phyloP scores from a whole-genome alignment of 64 coral and sea anemone genomes.

The Astreopora myriophthalma region DNA sequence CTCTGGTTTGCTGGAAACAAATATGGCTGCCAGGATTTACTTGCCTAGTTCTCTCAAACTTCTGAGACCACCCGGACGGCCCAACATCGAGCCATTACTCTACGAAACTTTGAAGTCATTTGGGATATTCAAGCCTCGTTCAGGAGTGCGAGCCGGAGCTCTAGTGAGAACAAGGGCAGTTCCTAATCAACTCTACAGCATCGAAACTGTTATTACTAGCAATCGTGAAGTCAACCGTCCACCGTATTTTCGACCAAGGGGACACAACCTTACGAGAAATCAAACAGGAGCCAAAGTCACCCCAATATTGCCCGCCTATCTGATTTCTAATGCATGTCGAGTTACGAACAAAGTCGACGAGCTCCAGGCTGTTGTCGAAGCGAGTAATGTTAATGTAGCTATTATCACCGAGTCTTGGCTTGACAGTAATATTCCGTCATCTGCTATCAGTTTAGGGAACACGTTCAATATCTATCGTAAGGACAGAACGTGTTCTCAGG shows the following conservation, averaged over 20 bases:
- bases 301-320: slow-evolving; percentile 27
- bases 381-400: slow-evolving; percentile 41
- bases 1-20: too few relatives aligned
- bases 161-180: slow-evolving; percentile 21
- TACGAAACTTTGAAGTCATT: slow-evolving; percentile 17
- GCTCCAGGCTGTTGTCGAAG: slow-evolving; percentile 53
- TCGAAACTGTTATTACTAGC: slow-evolving; percentile 42
- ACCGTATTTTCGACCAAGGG: background rate
- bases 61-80: slow-evolving; percentile 16
- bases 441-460: slow-evolving; percentile 3
- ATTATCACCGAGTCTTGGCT: slow-evolving; percentile 63
- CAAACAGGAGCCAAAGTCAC: slow-evolving; percentile 7
- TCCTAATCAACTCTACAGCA: slow-evolving; percentile 34
- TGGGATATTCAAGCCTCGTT: slow-evolving; percentile 31
- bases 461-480: slow-evolving; percentile 58
- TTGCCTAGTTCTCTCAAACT: slow-evolving; percentile 1
- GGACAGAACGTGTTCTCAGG: slow-evolving; percentile 19
- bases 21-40: too few relatives aligned
- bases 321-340: slow-evolving; percentile 42
- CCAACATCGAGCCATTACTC: slow-evolving; percentile 17
- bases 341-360: slow-evolving; percentile 65
- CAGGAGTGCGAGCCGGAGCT: slow-evolving; percentile 37
- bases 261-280: slow-evolving; percentile 27
- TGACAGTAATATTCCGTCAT: slow-evolving; percentile 40
- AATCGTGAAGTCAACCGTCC: slow-evolving; percentile 10